phyloP scores from a whole-genome alignment of 2,888 invertebrate genomes.

The Hybos culiciformis region DNA sequence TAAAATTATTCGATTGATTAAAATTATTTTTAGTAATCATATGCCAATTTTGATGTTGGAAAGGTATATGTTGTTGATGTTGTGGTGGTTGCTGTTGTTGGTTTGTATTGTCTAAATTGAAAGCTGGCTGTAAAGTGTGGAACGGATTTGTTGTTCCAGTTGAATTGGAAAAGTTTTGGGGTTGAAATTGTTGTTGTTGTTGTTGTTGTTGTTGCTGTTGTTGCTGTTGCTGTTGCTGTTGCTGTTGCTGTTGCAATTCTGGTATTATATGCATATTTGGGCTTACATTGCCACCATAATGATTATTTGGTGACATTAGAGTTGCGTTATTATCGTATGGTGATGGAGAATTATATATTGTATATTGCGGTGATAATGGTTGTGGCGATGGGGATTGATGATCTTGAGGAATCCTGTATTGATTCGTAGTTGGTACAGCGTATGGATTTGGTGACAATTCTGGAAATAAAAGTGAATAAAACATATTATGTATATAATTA shows the following conservation, averaged over 20 bases:
- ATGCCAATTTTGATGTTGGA: background rate
- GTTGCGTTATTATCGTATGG: slow-evolving; percentile 20
- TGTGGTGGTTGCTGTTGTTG: slow-evolving; percentile 5
- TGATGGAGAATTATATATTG: slow-evolving; percentile 27
- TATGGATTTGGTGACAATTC: slow-evolving; percentile 32
- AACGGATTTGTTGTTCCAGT: background rate
- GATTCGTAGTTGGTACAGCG: slow-evolving; percentile 14
- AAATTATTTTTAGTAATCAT: slow-evolving; percentile 6
- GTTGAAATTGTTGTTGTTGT: background rate
- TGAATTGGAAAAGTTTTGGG: too few species aligned
- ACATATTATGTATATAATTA: too few species aligned
- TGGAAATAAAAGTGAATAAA: too few species aligned
- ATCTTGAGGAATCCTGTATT: slow-evolving; percentile 21
- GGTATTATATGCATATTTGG: slow-evolving; percentile 10
- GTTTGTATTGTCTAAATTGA: background rate
- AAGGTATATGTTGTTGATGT: background rate
- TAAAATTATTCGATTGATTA: background rate
- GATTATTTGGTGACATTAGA: slow-evolving; percentile 17
- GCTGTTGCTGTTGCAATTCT: slow-evolving; percentile 11
- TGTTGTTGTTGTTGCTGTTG: background rate
- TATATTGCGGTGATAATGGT: slow-evolving; percentile 31
- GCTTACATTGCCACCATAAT: slow-evolving; percentile 10
- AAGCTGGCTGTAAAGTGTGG: background rate
- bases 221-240: slow-evolving; percentile 5
- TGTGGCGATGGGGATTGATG: slow-evolving; percentile 33